Evolutionary conservation across 2,888 invertebrate species (phyloP), one percentile per base, ranked within the genome.

Genomic region (Ochropacha duplaris): DNA sequence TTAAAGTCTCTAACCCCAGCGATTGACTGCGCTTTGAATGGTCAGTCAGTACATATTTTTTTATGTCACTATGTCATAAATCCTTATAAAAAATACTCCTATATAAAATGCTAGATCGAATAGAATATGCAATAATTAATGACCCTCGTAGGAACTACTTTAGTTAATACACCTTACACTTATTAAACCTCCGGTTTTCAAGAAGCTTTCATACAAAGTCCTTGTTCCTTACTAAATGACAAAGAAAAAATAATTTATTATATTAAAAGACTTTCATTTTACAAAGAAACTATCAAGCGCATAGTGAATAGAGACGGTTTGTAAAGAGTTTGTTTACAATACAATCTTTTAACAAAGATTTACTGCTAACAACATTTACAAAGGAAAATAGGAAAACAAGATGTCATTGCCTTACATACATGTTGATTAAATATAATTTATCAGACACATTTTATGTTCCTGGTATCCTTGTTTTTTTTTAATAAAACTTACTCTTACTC

Each of bases 181-280:
- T 28, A 28, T 28, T 28, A 31, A 19, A 44, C n/a, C 19, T 44
- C 44, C 44, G 19, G 44, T 44, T 44, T 19, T 9, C 9, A 9
- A 44, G 44, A 19, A 44, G 44, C 44, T 44, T 14, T 14, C 31
- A 34, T 16, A 49, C 49, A 55, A 55, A 65, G 62, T 50, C 61
- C 55, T 49, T 50, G 34, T 60, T 57, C 39, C 60, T 54, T 55
- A 62, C 36, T 62, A 66, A 66, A 58, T 59, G 60, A 55, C 58
- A 34, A 68, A 67, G 65, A 66, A 63, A 66, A 58, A 71, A 74
- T 71, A 76, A 78, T 78, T 76, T 73, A 76, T 72, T 74, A 73
- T 68, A 64, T 63, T 70, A 72, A 71, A 72, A 72, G 71, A 71
- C 68, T 69, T 66, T 51, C 62, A 54, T 64, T 65, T 66, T 66